These are phyloP conservation scores for Hydra vulgaris DNA, from an alignment of 30 jellyfish, hydroid and myxozoan genomes.

Conservation along the genomic window DNA sequence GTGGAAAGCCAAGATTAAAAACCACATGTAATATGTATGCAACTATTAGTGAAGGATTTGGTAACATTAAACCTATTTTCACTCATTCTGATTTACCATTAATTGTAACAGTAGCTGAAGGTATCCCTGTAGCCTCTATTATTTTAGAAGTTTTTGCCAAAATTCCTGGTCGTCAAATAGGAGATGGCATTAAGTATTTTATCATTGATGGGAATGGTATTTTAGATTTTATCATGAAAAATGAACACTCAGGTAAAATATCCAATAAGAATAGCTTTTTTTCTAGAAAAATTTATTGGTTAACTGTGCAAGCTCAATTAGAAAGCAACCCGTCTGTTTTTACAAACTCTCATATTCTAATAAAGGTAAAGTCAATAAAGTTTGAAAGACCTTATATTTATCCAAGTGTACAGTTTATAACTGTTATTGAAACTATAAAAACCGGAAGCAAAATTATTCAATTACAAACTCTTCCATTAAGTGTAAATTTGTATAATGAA, in stretches of 20 bases:
- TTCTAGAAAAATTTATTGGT: constrained; percentile 46
- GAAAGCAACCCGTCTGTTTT: constrained; percentile 43
- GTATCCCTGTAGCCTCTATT: constrained; percentile 39
- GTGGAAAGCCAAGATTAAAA: constrained; percentile 40
- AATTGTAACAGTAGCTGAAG: constrained; percentile 43
- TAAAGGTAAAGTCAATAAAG: constrained; percentile 1
- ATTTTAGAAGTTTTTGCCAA: constrained; percentile 42
- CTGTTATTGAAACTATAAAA: not conserved
- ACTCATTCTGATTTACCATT: constrained; percentile 15
- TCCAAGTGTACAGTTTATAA: constrained; percentile 27
- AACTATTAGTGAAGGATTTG: constrained; percentile 13
- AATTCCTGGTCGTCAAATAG: constrained; percentile 24
- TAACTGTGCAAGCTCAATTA: constrained; percentile 83
- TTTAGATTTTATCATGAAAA: constrained; percentile 41
- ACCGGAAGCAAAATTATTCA: constrained; percentile 21
- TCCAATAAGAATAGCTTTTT: not conserved
- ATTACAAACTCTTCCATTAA: constrained; percentile 49
- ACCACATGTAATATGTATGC: constrained; percentile 25
- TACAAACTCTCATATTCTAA: constrained; percentile 54
- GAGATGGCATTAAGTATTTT: constrained; percentile 40
- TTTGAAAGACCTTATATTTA: not conserved
- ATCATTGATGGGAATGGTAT: constrained; percentile 92
- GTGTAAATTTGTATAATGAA: constrained; percentile 35
- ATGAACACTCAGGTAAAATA: constrained; percentile 8
- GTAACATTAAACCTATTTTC: constrained; percentile 13